phyloP scores from a whole-genome alignment of 2,888 invertebrate genomes.

The Amphipyra berbera region DNA sequence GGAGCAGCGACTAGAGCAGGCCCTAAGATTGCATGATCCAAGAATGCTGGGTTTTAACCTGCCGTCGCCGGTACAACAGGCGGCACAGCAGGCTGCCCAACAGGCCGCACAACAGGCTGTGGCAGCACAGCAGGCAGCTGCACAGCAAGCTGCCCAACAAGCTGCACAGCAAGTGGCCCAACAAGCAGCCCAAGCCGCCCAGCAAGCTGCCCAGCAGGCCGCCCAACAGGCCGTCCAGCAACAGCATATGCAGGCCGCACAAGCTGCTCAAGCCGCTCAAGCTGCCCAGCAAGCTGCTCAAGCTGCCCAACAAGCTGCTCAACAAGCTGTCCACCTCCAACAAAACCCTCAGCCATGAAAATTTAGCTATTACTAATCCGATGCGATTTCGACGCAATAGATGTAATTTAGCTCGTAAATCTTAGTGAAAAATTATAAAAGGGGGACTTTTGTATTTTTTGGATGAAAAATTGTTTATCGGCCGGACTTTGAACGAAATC shows the following conservation, averaged over 20 bases:
- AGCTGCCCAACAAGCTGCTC: slow-evolving; percentile 85
- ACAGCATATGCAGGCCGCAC: slow-evolving; percentile 77
- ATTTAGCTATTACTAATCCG: slow-evolving; percentile 94
- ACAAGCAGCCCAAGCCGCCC: slow-evolving; percentile 71
- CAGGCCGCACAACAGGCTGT: slow-evolving; percentile 60
- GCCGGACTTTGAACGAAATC: slow-evolving; percentile 77
- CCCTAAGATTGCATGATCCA: slow-evolving; percentile 95
- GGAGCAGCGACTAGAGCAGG: slow-evolving; percentile 95
- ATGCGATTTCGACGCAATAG: slow-evolving; percentile 82
- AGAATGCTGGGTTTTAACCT: slow-evolving; percentile 94
- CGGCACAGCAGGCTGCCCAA: slow-evolving; percentile 80
- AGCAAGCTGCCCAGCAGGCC: slow-evolving; percentile 60
- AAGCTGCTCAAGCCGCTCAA: slow-evolving; percentile 71
- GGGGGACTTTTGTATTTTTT: slow-evolving; percentile 60
- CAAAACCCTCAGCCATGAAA: slow-evolving; percentile 93
- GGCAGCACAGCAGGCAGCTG: slow-evolving; percentile 62
- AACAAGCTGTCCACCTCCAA: slow-evolving; percentile 89
- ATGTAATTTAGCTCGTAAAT: slow-evolving; percentile 68
- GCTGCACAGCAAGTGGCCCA: slow-evolving; percentile 76
- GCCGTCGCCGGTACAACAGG: slow-evolving; percentile 84
- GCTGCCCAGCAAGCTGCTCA: slow-evolving; percentile 85
- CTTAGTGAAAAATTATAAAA: slow-evolving; percentile 53
- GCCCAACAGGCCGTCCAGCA: slow-evolving; percentile 75
- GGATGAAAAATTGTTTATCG: slow-evolving; percentile 66
- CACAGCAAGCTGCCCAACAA: slow-evolving; percentile 73